These are phyloP conservation scores for Rhinoraja longicauda DNA, from an alignment of 2,797 vertebrate genomes.

Conservation along the genomic window DNA sequence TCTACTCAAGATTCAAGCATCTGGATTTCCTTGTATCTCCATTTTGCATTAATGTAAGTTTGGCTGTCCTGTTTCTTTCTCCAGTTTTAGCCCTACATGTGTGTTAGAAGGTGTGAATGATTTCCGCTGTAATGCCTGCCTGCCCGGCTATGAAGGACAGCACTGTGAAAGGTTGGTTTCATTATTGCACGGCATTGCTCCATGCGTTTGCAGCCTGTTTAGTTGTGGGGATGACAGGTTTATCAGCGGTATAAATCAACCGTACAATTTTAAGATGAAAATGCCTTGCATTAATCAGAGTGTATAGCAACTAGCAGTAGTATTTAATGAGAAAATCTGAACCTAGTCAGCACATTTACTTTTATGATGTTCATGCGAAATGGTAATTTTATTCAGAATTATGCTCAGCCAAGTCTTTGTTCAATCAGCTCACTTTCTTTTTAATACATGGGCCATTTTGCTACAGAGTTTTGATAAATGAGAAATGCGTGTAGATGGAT, in stretches of 20 bases:
- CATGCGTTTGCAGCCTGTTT: not conserved
- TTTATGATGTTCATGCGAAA: not conserved
- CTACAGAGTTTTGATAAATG: not conserved
- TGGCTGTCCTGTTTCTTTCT: conserved; percentile 42
- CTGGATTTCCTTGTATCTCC: too few species aligned
- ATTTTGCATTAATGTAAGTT: too few species aligned
- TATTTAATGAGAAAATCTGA: not conserved
- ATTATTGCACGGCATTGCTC: not conserved
- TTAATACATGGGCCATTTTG: not conserved
- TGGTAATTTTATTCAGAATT: not conserved
- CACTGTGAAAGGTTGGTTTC: conserved; percentile 78
- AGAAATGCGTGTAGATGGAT: not conserved
- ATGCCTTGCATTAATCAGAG: not conserved
- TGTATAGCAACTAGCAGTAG: not conserved
- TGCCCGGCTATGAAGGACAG: conserved; percentile 74
- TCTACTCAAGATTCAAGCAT: too few species aligned
- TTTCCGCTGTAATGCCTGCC: conserved; percentile 75
- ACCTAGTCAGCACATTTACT: not conserved
- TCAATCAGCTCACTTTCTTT: not conserved
- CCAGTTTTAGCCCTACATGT: conserved; percentile 86
- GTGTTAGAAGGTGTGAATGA: conserved; percentile 62
- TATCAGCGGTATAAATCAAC: not conserved
- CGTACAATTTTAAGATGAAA: not conserved
- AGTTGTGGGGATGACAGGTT: not conserved
- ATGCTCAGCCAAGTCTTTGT: not conserved